These are phyloP conservation scores for Acrocephalus scirpaceus DNA, from an alignment of 2,797 vertebrate species.

Conservation along the genomic window DNA sequence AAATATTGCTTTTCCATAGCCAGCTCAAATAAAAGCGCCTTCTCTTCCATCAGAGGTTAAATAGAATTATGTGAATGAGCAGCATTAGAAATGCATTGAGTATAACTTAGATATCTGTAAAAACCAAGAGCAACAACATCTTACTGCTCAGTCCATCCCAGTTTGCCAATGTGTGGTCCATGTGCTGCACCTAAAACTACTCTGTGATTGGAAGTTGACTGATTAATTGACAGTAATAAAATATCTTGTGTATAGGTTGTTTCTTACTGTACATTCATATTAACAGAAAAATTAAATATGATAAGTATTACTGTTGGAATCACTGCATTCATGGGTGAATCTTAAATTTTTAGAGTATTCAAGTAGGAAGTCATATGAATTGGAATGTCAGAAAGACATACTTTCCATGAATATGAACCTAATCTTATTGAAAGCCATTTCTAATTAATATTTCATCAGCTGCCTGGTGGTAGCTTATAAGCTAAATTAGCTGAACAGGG, in stretches of 20 bases:
- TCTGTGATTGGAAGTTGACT: not conserved
- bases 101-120: not conserved
- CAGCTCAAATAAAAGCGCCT: not conserved
- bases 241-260: not conserved
- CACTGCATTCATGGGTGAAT: not conserved
- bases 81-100: not conserved
- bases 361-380: not conserved
- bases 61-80: not conserved
- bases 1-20: not conserved
- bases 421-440: constrained; percentile 46
- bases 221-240: not conserved
- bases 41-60: not conserved
- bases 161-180: not conserved
- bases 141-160: not conserved
- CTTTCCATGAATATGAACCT: constrained; percentile 22
- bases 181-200: not conserved
- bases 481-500: constrained; percentile 33
- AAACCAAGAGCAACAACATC: not conserved
- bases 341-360: not conserved
- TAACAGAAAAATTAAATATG: not conserved
- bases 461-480: constrained; percentile 8
- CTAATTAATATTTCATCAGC: constrained; percentile 63
- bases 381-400: constrained; percentile 22
- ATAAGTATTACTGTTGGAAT: not conserved
- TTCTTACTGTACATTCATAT: not conserved